These are phyloP conservation scores for Ceratina australensis DNA, from an alignment of 1,140 invertebrate species.

Conservation along the genomic window DNA sequence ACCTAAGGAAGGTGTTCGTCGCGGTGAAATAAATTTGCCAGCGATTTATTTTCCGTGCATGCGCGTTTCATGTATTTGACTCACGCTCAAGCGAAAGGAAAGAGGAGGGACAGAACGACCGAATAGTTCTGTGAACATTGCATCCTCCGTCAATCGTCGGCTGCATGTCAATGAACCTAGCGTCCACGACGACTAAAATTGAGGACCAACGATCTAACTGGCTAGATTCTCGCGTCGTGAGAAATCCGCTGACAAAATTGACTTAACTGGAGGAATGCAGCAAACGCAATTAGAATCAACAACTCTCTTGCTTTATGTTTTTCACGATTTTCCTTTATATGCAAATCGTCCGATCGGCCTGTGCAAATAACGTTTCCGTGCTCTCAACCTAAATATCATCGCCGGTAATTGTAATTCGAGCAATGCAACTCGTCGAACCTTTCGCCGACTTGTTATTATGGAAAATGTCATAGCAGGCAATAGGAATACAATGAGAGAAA, in stretches of 20 bases:
- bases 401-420: constrained; percentile 32
- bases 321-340: background rate
- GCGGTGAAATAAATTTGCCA: constrained; percentile 25
- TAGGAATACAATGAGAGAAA: constrained; percentile 36
- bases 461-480: constrained; percentile 52
- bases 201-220: background rate
- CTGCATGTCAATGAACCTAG: constrained; percentile 64
- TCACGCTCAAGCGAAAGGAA: constrained; percentile 47
- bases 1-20: background rate
- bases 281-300: constrained; percentile 21
- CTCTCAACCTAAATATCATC: background rate
- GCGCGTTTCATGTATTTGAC: constrained; percentile 49
- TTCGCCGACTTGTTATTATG: constrained; percentile 61
- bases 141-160: constrained; percentile 63
- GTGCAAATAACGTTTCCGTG: too few species aligned
- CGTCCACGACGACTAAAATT: constrained; percentile 21
- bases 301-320: background rate
- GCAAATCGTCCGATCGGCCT: background rate
- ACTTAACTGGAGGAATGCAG: constrained; percentile 45
- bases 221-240: constrained; percentile 28
- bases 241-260: constrained; percentile 45
- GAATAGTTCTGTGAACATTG: constrained; percentile 64
- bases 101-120: constrained; percentile 14
- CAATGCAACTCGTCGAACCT: constrained; percentile 22
- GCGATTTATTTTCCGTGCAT: constrained; percentile 35